A percentile compares a stretch with the other conserved stretches of the same genome.
Conservation (phyloP, 2,113 vertebrate genomes). For the Agelaius tricolor region DNA sequence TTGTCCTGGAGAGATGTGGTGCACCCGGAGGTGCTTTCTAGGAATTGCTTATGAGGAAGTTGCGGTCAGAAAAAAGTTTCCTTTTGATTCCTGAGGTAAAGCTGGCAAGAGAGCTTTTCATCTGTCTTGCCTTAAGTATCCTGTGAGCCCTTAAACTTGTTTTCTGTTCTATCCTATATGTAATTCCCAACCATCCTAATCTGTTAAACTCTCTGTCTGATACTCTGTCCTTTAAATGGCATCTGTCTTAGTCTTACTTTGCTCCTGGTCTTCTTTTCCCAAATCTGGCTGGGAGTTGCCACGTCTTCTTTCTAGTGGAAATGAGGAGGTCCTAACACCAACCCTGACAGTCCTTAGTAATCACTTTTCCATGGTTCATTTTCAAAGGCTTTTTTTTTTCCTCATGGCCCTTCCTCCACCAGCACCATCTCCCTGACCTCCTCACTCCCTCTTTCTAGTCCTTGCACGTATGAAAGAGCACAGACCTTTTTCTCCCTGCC, state of each 20-base stretch:
- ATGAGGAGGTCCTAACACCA: background rate
- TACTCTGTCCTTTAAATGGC: background rate
- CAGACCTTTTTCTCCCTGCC: background rate
- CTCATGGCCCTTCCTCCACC: background rate
- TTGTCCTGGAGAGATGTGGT: background rate
- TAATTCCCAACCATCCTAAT: background rate
- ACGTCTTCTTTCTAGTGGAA: background rate
- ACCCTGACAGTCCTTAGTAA: background rate
- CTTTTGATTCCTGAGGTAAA: background rate
- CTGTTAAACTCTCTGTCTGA: background rate
- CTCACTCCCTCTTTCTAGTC: background rate
- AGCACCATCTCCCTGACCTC: conserved; percentile 18
- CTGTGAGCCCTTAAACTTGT: background rate
- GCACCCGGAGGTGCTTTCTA: background rate
- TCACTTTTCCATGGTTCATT: conserved; percentile 25
- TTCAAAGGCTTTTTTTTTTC: background rate
- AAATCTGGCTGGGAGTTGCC: background rate
- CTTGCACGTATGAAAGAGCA: conserved; percentile 36
- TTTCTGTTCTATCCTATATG: background rate
- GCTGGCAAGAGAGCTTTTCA: background rate
- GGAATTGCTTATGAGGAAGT: background rate
- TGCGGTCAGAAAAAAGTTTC: background rate
- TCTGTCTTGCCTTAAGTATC: background rate
- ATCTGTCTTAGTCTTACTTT: background rate
- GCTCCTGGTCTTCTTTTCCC: background rate